Evolutionary conservation across 2,113 vertebrate species (phyloP), one percentile per base, ranked within the genome.

Genomic region (Dunckerocampus dactyliophorus): DNA sequence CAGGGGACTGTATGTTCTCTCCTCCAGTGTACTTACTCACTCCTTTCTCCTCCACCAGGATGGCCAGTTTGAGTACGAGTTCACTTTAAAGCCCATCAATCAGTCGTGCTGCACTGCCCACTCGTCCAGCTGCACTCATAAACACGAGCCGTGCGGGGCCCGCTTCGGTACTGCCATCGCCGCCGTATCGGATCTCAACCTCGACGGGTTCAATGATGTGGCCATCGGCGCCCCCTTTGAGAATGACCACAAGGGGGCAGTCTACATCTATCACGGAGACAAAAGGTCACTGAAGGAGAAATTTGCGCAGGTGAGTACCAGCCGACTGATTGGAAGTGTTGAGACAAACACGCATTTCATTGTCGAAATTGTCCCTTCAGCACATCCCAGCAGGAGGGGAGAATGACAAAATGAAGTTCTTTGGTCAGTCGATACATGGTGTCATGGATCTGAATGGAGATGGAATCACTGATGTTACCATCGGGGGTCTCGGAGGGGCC

Each of bases 151-250:
- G 0, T 99, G 95, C 0, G 95, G 96, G 0, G 91, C 95, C 0
- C 94, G 95, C 3, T 98, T 98, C 0, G 96, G 95, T n/a, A 99
- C 95, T 0, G 93, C 96, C 0, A 95, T 99, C n/a, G 94, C 95
- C 10, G 90, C 94, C 0, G 91, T 98, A 13, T 89, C 86, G 3
- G 96, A 99, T 65, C 92, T 99, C 71, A 98, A 98, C 81, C 92
- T 96, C 17, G 96, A 99, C 3, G 93, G 93, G 0, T 92, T 91
- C 39, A 94, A 93, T 42, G 96, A 99, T 58, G 77, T 99, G 12
- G 94, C 93, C 21, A 94, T 99, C 19, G 96, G 95, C 0, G 93
- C 96, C 0, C 96, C 96, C 0, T 79, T 99, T 21, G 96, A 98
- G 69, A 93, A 94, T 21, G 94, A 98, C 75, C 96, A 99, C 52